Evolutionary conservation across 2,888 invertebrate genomes (phyloP), one percentile per base, ranked within the genome.

Genomic region (Pinctada fucata): DNA sequence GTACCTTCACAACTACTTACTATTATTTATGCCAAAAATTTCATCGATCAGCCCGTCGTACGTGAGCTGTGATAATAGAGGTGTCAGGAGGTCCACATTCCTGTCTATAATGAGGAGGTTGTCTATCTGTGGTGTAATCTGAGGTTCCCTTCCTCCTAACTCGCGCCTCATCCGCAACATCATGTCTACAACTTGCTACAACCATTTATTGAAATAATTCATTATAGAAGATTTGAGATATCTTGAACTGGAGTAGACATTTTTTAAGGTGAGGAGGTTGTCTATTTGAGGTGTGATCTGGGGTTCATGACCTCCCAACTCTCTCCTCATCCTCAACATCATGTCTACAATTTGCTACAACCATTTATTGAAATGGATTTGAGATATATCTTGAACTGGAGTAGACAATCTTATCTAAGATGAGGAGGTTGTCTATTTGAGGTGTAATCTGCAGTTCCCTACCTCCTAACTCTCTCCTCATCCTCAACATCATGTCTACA

Each of bases 41-140:
- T 99, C 99, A 93, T 99, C 99, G 83, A 99, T 97, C 5, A 99
- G 94, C 2, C 99, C 99, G 93, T 99, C 99, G 89, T 99, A 99
- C 0, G 99, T 99, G 58, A 99, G 94, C 90, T 99, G 99, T 0
- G 98, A 98, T 0, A 97, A 95, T 88, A 99, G 94, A 0, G 98
- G 97, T 70, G 97, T 97, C 71, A 99, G 94, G 75, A 98, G 94
- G 94, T 99, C 99, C 2, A 98, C 95, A 67, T 96, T 95, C 49
- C 99, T 94, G 93, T 99, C 99, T 1, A 99, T 93, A 69, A 99
- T 93, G 5, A 99, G 93, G 79, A 99, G 94, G 91, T 97, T 96
- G 92, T 99, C 98, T 70, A 99, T 97, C 78, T 95, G 95, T 6
- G 95, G 93, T 0, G 94, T 89, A 74, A 93, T 91, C 90, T 92